These are phyloP conservation scores for Eristalis intricaria DNA, from an alignment of 2,888 invertebrate genomes.

Conservation along the genomic window DNA sequence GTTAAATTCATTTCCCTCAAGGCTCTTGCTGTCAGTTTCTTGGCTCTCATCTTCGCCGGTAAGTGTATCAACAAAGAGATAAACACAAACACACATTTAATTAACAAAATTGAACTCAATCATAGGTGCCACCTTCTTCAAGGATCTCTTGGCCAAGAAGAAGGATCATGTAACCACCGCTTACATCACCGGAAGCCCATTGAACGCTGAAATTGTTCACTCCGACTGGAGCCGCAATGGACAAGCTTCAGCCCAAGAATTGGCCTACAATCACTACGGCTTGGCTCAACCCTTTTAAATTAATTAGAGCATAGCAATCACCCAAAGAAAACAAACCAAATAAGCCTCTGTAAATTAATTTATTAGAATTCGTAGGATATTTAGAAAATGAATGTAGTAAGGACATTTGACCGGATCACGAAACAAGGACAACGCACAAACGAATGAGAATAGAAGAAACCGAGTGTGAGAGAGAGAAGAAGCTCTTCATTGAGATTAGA, in stretches of 20 bases:
- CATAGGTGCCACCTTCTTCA: constrained; percentile 80
- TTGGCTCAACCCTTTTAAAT: constrained; percentile 80
- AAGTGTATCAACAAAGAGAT: constrained; percentile 62
- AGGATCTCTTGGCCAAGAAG: constrained; percentile 81
- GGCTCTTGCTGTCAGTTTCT: constrained; percentile 84
- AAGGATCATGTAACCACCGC: constrained; percentile 81
- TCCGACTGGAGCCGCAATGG: constrained; percentile 81
- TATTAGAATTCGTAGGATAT: constrained; percentile 36
- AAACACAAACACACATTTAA: background rate
- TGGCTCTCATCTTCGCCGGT: constrained; percentile 85
- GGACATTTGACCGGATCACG: constrained; percentile 25
- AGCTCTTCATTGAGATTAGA: constrained; percentile 47
- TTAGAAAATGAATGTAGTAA: constrained; percentile 27
- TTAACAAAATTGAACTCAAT: background rate
- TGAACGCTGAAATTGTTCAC: constrained; percentile 81
- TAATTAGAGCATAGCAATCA: constrained; percentile 20
- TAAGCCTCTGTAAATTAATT: constrained; percentile 55
- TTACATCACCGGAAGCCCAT: constrained; percentile 81
- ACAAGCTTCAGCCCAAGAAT: constrained; percentile 79
- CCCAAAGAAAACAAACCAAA: constrained; percentile 53
- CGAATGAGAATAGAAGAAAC: constrained; percentile 3
- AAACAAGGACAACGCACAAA: constrained; percentile 48
- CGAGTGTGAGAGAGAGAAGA: constrained; percentile 23
- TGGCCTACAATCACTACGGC: constrained; percentile 81
- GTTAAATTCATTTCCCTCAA: constrained; percentile 86